Evolutionary conservation across 2,113 vertebrate species (phyloP), one percentile per base, ranked within the genome.

Genomic region (Turnix velox): DNA sequence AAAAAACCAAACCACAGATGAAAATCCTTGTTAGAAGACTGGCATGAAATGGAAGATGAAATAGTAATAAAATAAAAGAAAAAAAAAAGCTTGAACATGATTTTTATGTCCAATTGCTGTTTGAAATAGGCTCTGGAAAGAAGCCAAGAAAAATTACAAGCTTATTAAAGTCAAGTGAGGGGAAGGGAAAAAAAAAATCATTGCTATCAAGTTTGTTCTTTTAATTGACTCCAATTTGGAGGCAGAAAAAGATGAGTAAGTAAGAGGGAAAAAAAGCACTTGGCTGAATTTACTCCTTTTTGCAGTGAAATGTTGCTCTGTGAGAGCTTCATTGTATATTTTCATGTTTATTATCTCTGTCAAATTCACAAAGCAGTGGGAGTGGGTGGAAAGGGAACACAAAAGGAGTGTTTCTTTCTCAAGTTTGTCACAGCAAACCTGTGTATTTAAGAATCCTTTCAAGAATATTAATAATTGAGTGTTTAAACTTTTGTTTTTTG

Each of bases 91-190:
- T 51, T 55, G 48, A 87, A 80, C 89, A 76, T 69, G 58, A 89
- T 40, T 94, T 96, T 93, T 89, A 93, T 92, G 87, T 92, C 71
- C 86, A 96, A 96, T 73, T 95, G 84, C 37, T 81, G 54, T 76
- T 76, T 91, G 77, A 92, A 91, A 82, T 58, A 93, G 54, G 72
- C 67, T 79, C 85, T 95, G 96, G 84, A 81, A 59, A 31, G 0
- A 22, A 76, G n/a, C 84, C 95, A 94, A 92, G 62, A 87, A 94
- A 96, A 91, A 96, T 89, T 92, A 92, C 63, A 93, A 92, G 95
- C 95, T 80, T 89, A 92, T 95, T 93, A 94, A 93, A 96, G 87
- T 88, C 88, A 93, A 96, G 71, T 63, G 74, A 91, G 87, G n/a
- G n/a, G n/a, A n/a, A n/a, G n/a, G n/a, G n/a, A n/a, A n/a, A n/a